A percentile compares a stretch with the other conserved stretches of the same genome.
These are phyloP conservation scores for Bradysia coprophila DNA, from an alignment of 1,140 invertebrate species.

Conservation along the genomic window DNA sequence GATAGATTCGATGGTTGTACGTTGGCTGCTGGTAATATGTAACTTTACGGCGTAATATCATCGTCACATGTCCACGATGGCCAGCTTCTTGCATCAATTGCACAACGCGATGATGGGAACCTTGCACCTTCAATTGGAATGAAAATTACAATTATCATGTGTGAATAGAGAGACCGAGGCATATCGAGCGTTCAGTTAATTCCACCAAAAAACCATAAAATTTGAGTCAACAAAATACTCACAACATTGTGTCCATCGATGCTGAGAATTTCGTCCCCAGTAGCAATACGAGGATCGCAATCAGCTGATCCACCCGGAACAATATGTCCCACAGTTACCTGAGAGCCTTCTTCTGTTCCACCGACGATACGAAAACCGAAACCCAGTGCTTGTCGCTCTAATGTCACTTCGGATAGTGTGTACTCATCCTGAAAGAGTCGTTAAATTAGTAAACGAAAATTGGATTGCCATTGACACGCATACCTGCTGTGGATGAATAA, in stretches of 20 bases:
- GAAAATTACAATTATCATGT: too few relatives aligned
- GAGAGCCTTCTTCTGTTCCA: constrained; percentile 93
- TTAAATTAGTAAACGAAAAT: constrained; percentile 2
- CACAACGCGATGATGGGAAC: constrained; percentile 78
- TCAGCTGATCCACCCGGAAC: constrained; percentile 83
- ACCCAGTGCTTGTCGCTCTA: constrained; percentile 66
- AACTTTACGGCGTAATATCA: constrained; percentile 43
- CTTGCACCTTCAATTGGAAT: constrained; percentile 35
- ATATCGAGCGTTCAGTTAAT: too few relatives aligned
- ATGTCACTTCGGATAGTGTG: constrained; percentile 56
- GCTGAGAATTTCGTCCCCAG: constrained; percentile 77
- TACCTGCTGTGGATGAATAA: constrained; percentile 4
- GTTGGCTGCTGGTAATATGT: constrained; percentile 11
- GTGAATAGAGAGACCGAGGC: too few relatives aligned
- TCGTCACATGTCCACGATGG: constrained; percentile 48
- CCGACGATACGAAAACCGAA: constrained; percentile 97
- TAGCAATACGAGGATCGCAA: constrained; percentile 61
- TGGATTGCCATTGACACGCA: background rate
- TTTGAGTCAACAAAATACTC: too few relatives aligned
- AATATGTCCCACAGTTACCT: constrained; percentile 89
- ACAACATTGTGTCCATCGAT: constrained; percentile 65
- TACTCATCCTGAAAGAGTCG: constrained; percentile 29
- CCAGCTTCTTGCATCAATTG: constrained; percentile 71
- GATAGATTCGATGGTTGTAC: constrained; percentile 19
- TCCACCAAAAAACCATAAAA: too few relatives aligned